phyloP scores from a whole-genome alignment of 2,888 invertebrate genomes.

The Calephelis perditalis region DNA sequence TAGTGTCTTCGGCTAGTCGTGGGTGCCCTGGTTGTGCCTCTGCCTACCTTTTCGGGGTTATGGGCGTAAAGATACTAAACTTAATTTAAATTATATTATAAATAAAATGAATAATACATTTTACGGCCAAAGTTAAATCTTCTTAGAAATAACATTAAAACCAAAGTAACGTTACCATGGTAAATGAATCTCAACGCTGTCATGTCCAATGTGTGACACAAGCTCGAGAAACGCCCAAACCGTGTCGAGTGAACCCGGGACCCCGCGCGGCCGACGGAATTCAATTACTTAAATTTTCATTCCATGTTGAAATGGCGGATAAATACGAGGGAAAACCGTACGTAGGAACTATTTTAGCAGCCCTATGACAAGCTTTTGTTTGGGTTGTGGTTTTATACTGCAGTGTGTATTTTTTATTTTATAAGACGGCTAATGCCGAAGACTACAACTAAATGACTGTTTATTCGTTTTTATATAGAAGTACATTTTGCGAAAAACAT shows the following conservation, averaged over 20 bases:
- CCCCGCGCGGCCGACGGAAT: conserved; percentile 27
- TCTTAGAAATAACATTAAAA: neutral
- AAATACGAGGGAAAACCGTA: conserved; percentile 16
- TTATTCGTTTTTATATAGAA: too few relatives aligned
- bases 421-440: too few relatives aligned
- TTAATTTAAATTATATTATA: too few relatives aligned
- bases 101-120: too few relatives aligned
- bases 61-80: too few relatives aligned
- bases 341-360: conserved; percentile 13
- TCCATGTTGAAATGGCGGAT: conserved; percentile 16
- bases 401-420: neutral
- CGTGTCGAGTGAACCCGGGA: conserved; percentile 36
- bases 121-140: neutral
- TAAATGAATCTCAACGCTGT: conserved; percentile 19
- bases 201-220: conserved; percentile 27
- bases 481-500: too few relatives aligned
- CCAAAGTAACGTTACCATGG: neutral
- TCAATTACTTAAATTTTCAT: conserved; percentile 21
- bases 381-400: neutral
- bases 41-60: too few relatives aligned
- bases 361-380: neutral
- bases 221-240: conserved; percentile 31
- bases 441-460: too few relatives aligned
- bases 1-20: too few relatives aligned
- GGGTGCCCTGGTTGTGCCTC: too few relatives aligned